Evolutionary conservation across 2,888 invertebrate species (phyloP), one percentile per base, ranked within the genome.

Genomic region (Caenorhabditis sp.): DNA sequence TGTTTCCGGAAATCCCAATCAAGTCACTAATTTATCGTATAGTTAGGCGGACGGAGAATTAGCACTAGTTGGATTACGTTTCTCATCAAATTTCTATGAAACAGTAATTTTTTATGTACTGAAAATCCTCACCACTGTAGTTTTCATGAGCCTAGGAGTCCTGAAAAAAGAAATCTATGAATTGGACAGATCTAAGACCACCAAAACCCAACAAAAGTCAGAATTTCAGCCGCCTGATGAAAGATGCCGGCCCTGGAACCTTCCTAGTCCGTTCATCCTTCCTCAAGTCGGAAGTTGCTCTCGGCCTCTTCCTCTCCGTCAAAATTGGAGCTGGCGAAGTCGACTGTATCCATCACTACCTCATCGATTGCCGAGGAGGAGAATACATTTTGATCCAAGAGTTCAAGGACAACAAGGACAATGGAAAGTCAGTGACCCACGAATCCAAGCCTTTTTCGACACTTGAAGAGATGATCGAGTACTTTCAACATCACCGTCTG

Each of bases 151-250:
- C n/a, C n/a, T n/a, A n/a, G n/a, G n/a, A n/a, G n/a, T n/a, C n/a
- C n/a, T n/a, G n/a, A n/a, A n/a, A n/a, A n/a, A n/a, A n/a, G n/a
- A n/a, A n/a, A n/a, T n/a, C n/a, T n/a, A n/a, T n/a, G n/a, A n/a
- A n/a, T n/a, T n/a, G n/a, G n/a, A n/a, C n/a, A n/a, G n/a, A n/a
- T n/a, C n/a, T n/a, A n/a, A n/a, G n/a, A n/a, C n/a, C n/a, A n/a
- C n/a, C n/a, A n/a, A n/a, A n/a, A n/a, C n/a, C n/a, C n/a, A n/a
- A n/a, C n/a, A n/a, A n/a, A n/a, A n/a, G n/a, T n/a, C n/a, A n/a
- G n/a, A n/a, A n/a, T 64, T 79, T 58, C 58, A 80, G 74, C 5
- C 44, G 12, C 24, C n/a, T 82, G 31, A 79, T 82, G 82, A 74
- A 68, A 19, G 74, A 74, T 12, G n/a, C 35, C 3, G 16, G 22